A percentile compares a stretch with the other conserved stretches of the same genome.
These are phyloP conservation scores for Caloenas nicobarica DNA, from an alignment of 2,113 vertebrate species.

Conservation along the genomic window DNA sequence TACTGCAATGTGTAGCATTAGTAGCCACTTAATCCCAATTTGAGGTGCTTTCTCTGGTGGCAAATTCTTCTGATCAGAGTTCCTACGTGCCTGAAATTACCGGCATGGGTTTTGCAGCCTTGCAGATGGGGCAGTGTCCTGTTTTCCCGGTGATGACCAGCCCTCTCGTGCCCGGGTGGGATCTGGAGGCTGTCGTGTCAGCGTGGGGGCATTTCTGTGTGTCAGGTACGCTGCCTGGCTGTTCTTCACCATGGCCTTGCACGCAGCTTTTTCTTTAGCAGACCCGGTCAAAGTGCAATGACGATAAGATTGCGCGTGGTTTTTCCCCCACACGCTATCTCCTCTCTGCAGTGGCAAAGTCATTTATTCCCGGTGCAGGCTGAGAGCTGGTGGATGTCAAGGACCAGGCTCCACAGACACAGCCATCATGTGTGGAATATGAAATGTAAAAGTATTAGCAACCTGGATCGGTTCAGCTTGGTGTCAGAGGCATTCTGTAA, in stretches of 20 bases:
- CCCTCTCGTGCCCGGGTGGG: not conserved
- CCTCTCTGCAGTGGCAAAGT: not conserved
- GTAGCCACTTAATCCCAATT: not conserved
- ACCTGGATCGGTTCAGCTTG: not conserved
- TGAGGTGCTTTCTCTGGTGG: not conserved
- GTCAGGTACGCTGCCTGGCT: conserved; percentile 33
- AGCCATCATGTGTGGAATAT: not conserved
- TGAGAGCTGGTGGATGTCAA: not conserved
- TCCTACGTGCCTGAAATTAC: not conserved
- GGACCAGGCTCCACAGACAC: not conserved
- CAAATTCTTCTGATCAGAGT: rapidly evolving
- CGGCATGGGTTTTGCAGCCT: not conserved
- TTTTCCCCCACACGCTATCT: not conserved
- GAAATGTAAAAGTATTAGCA: not conserved
- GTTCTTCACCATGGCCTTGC: not conserved
- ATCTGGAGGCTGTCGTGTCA: not conserved
- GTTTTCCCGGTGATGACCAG: not conserved
- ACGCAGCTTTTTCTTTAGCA: not conserved
- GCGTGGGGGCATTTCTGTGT: not conserved
- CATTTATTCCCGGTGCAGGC: not conserved
- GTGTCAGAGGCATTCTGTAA: not conserved
- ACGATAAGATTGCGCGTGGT: not conserved
- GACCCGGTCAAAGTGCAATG: conserved; percentile 42
- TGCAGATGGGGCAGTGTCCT: not conserved
- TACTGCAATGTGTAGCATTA: not conserved